Conservation (phyloP, 2,888 invertebrate genomes). For the Coelinius sp. region DNA sequence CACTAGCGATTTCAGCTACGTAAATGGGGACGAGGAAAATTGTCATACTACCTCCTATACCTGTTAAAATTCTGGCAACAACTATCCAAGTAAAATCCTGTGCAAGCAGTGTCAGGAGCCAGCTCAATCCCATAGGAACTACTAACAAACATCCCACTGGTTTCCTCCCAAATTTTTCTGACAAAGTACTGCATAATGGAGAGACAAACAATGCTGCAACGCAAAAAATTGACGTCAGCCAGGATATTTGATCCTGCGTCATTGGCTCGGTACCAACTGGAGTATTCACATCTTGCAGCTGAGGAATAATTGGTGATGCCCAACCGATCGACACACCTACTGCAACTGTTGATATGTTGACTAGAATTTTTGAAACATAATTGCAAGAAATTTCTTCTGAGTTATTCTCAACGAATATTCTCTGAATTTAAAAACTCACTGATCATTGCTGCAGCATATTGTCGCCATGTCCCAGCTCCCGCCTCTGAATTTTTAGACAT, state of each 20-base stretch:
- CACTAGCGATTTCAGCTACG: conserved; percentile 77
- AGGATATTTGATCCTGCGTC: conserved; percentile 72
- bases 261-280: conserved; percentile 71
- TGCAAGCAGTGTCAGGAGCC: conserved; percentile 74
- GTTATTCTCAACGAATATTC: background rate
- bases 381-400: background rate
- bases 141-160: conserved; percentile 72
- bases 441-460: conserved; percentile 46
- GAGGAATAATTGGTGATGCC: conserved; percentile 74
- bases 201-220: conserved; percentile 73
- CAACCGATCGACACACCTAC: conserved; percentile 73
- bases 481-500: background rate
- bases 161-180: conserved; percentile 74
- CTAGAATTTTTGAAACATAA: background rate
- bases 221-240: conserved; percentile 74
- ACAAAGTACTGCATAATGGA: conserved; percentile 68
- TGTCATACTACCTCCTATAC: conserved; percentile 74
- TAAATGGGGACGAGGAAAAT: conserved; percentile 75
- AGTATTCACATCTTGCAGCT: conserved; percentile 67
- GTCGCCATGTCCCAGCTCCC: conserved; percentile 52
- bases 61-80: conserved; percentile 74
- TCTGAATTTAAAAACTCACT: background rate
- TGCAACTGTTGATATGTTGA: conserved; percentile 50
- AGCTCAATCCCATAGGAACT: conserved; percentile 74
- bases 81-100: conserved; percentile 70